Evolutionary conservation across 2,797 vertebrate species (phyloP).

Genomic region (Distichodus sexfasciatus): DNA sequence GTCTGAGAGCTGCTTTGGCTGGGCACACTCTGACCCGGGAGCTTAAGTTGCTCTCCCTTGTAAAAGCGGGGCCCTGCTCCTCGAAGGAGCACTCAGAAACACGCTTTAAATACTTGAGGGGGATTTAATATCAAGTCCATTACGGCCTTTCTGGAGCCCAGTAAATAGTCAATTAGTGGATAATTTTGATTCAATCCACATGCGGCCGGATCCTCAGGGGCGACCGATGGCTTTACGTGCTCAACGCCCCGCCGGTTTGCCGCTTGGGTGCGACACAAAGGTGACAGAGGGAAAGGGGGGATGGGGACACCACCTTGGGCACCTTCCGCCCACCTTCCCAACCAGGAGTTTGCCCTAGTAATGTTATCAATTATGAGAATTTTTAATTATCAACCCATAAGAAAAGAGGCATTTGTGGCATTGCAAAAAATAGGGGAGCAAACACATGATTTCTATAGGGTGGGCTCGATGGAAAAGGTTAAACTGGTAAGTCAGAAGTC

Average conservation of each 20-base stretch:
- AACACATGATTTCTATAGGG: constrained; percentile 19
- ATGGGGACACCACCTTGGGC: constrained; percentile 6
- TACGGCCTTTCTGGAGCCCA: constrained; percentile 88
- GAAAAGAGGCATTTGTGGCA: constrained; percentile 9
- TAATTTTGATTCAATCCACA: constrained; percentile 98
- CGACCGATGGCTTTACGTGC: constrained; percentile 42
- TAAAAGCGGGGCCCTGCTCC: constrained; percentile 82
- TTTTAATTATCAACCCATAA: background rate
- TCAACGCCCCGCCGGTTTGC: constrained; percentile 21
- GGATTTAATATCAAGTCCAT: constrained; percentile 99
- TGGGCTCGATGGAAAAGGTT: constrained; percentile 40
- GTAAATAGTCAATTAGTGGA: constrained; percentile 99
- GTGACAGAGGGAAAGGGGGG: constrained; percentile 17
- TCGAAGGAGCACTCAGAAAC: constrained; percentile 82
- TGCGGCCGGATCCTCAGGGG: constrained; percentile 79
- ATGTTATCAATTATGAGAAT: background rate
- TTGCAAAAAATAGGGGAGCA: background rate
- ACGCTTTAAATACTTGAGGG: constrained; percentile 91
- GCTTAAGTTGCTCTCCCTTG: constrained; percentile 91
- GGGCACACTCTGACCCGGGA: constrained; percentile 75
- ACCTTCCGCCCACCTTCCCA: background rate
- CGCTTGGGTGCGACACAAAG: constrained; percentile 25
- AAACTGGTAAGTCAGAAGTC: constrained; percentile 49
- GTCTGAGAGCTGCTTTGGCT: constrained; percentile 73
- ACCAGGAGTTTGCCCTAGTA: background rate